Evolutionary conservation across 2,888 invertebrate genomes (phyloP), one percentile per base, ranked within the genome.

Genomic region (Drosophila heteroneura): DNA sequence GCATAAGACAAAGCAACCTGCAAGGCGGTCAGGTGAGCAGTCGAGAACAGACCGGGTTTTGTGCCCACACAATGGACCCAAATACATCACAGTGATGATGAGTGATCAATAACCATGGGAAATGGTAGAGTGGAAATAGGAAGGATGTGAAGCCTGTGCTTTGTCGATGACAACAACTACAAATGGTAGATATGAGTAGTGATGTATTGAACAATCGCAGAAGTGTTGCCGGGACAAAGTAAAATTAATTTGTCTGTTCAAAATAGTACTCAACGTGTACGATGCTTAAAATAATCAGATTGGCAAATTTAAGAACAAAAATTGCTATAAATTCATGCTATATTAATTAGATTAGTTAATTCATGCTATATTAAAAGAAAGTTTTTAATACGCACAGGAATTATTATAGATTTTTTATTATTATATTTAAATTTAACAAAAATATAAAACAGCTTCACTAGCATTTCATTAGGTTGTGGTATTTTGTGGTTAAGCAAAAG

Each of bases 81-180:
- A 76, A 85, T 85, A 87, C 89, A 91, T 85, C 85, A 85, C 74
- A 53, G 47, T 91, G 88, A 85, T 90, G 85, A 79, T 71, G 58
- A 74, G 82, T 76, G 91, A 85, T 85, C 85, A 85, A 85, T 85
- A 85, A 89, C 73, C 74, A 47, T 56, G 3, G 33, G 60, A 47
- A 49, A 60, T 1, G n/a, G 59, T 28, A 9, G 30, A 54, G 12
- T 10, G 9, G n/a, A 44, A 12, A 22, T 2, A 5, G 14, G 30
- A 12, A 35, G 22, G 30, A 28, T 35, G 22, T 12, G 47, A 28
- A n/a, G 57, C 32, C 47, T 10, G n/a, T 39, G 22, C 35, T 57
- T 56, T 74, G 59, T 57, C 60, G 30, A 28, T 32, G 52, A 44
- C 61, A 63, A 35, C 53, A 61, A 51, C 51, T 53, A 30, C 22